phyloP scores from a whole-genome alignment of 2,113 vertebrate species.

The Parotia lawesii region DNA sequence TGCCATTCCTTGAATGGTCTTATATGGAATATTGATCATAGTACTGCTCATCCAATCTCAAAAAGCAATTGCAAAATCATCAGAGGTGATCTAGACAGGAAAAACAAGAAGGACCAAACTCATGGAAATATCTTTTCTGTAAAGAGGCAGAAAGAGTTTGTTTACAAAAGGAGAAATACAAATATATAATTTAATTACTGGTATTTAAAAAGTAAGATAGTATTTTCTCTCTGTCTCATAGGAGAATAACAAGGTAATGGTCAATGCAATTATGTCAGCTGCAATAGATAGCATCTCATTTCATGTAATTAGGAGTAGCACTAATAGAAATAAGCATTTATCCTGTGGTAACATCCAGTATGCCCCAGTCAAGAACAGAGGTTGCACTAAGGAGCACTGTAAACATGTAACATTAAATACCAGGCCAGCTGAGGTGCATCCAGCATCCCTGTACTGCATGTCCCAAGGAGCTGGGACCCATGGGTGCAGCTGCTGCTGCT shows the following conservation, averaged over 20 bases:
- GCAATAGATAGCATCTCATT: background rate
- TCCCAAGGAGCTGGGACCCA: background rate
- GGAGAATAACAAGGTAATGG: conserved; percentile 52
- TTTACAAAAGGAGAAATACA: background rate
- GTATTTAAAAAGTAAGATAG: conserved; percentile 31
- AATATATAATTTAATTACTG: conserved; percentile 22
- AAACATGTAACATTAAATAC: background rate
- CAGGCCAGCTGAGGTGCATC: background rate
- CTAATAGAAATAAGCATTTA: conserved; percentile 29
- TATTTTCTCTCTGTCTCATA: conserved; percentile 24
- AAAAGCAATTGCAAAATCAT: background rate
- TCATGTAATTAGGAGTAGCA: conserved; percentile 37
- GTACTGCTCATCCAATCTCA: background rate
- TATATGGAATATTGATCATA: background rate
- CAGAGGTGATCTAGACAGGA: background rate
- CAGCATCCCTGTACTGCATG: background rate
- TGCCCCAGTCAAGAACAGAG: background rate
- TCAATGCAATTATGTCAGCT: conserved; percentile 49
- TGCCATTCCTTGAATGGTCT: background rate
- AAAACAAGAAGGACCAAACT: background rate
- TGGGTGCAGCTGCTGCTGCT: background rate
- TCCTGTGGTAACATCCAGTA: background rate
- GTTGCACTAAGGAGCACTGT: background rate
- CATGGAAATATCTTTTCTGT: background rate
- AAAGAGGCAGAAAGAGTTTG: background rate